phyloP scores from a whole-genome alignment of 2,797 vertebrate genomes.

The Parambassis ranga region DNA sequence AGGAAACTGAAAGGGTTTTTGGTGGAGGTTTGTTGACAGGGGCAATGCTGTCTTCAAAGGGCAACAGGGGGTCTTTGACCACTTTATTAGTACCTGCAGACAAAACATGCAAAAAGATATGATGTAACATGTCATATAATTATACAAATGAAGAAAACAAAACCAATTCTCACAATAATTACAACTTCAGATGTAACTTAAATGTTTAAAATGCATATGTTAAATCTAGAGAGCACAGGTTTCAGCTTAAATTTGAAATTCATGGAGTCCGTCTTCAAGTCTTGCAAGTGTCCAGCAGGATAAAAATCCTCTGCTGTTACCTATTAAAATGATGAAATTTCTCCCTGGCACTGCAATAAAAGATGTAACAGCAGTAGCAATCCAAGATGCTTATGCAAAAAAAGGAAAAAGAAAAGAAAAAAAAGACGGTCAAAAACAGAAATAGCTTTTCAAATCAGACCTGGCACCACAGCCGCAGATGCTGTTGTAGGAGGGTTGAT shows the following conservation, averaged over 20 bases:
- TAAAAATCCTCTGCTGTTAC: too few relatives aligned
- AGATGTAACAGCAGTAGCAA: neutral
- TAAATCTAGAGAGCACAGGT: too few relatives aligned
- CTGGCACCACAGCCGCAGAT: conserved; percentile 45
- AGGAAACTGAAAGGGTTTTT: conserved; percentile 75
- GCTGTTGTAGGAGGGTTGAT: conserved; percentile 22
- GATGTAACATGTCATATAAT: neutral
- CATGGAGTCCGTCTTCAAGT: too few relatives aligned
- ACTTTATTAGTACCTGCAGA: conserved; percentile 19
- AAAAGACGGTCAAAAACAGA: neutral
- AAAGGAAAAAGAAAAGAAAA: too few relatives aligned
- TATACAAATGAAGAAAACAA: too few relatives aligned
- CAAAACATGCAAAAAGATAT: neutral
- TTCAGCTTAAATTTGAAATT: too few relatives aligned
- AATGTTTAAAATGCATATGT: too few relatives aligned
- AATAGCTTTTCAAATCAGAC: conserved; percentile 28
- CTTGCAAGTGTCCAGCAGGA: too few relatives aligned
- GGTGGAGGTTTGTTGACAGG: conserved; percentile 54
- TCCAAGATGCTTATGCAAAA: too few relatives aligned
- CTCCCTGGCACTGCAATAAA: neutral
- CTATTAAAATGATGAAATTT: too few relatives aligned
- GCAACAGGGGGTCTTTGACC: conserved; percentile 33
- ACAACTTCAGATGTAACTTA: too few relatives aligned
- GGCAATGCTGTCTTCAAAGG: conserved; percentile 57
- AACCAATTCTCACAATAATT: too few relatives aligned